Evolutionary conservation across 35 echinoderm and acorn worm genomes (phyloP).

Genomic region (Acanthaster planci): DNA sequence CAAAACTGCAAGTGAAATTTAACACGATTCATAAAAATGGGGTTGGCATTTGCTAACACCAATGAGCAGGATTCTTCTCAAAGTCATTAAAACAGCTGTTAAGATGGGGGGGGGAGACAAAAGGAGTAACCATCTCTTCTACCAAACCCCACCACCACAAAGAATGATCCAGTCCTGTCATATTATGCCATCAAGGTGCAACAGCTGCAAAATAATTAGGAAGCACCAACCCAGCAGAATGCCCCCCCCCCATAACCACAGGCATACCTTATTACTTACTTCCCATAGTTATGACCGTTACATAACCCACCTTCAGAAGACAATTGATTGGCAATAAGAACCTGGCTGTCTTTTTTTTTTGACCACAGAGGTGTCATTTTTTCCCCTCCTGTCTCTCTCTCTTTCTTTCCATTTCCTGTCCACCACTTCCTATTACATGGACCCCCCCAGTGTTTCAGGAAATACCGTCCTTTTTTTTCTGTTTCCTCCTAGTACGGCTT

Average conservation of each 20-base stretch:
- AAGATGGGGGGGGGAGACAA: too few relatives aligned
- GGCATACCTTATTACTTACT: not conserved
- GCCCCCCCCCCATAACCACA: not conserved
- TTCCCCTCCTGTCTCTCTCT: too few relatives aligned
- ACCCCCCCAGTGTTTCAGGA: not conserved
- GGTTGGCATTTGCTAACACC: too few relatives aligned
- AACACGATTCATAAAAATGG: too few relatives aligned
- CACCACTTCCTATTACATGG: not conserved
- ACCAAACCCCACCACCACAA: too few relatives aligned
- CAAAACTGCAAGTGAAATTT: too few relatives aligned
- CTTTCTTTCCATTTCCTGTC: not conserved
- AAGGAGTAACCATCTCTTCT: too few relatives aligned
- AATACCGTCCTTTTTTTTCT: not conserved
- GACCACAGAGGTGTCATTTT: constrained; percentile 12
- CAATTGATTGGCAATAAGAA: constrained; percentile 10
- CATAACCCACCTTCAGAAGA: not conserved
- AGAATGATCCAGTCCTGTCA: too few relatives aligned
- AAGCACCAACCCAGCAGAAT: not conserved
- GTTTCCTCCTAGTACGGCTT: not conserved
- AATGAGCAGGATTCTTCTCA: too few relatives aligned
- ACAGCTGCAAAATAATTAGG: constrained; percentile 2
- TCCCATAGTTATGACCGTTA: constrained; percentile 7
- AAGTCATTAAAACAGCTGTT: too few relatives aligned
- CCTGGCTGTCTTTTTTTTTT: not conserved
- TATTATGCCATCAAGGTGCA: not conserved